phyloP scores from a whole-genome alignment of 2,113 vertebrate species.

The Galemys pyrenaicus region DNA sequence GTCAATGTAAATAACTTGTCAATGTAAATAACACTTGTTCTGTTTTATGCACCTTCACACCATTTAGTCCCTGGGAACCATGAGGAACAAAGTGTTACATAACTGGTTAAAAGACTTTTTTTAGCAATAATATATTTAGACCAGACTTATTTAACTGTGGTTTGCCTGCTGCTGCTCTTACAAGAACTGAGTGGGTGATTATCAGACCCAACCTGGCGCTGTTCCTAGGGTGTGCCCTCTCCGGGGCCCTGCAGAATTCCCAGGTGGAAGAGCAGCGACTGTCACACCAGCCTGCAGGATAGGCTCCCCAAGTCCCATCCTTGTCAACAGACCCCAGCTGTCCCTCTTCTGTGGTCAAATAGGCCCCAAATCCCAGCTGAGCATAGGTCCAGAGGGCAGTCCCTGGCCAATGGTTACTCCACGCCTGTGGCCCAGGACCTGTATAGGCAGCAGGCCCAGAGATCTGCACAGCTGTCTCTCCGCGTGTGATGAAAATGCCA shows the following conservation, averaged over 20 bases:
- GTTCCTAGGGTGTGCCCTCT: neutral
- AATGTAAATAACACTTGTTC: constrained; percentile 41
- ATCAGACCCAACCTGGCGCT: neutral
- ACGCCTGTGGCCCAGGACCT: neutral
- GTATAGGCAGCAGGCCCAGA: neutral
- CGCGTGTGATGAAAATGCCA: neutral
- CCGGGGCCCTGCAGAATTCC: neutral
- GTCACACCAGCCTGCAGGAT: neutral
- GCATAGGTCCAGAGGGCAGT: neutral
- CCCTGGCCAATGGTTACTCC: neutral
- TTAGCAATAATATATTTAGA: constrained; percentile 47
- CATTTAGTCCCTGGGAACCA: neutral
- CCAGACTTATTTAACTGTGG: neutral
- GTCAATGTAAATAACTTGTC: constrained; percentile 26
- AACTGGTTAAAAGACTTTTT: constrained; percentile 19
- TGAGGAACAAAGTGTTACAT: neutral
- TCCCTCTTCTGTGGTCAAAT: neutral
- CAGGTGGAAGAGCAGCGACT: neutral
- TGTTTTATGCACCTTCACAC: constrained; percentile 16
- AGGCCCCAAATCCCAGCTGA: neutral
- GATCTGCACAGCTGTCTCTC: neutral
- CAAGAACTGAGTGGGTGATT: constrained; percentile 40
- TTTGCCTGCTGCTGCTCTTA: neutral
- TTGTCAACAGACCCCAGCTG: neutral
- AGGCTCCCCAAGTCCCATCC: neutral